Evolutionary conservation across 1,140 invertebrate species (phyloP), one percentile per base, ranked within the genome.

Genomic region (Tetragnatha versicolor): DNA sequence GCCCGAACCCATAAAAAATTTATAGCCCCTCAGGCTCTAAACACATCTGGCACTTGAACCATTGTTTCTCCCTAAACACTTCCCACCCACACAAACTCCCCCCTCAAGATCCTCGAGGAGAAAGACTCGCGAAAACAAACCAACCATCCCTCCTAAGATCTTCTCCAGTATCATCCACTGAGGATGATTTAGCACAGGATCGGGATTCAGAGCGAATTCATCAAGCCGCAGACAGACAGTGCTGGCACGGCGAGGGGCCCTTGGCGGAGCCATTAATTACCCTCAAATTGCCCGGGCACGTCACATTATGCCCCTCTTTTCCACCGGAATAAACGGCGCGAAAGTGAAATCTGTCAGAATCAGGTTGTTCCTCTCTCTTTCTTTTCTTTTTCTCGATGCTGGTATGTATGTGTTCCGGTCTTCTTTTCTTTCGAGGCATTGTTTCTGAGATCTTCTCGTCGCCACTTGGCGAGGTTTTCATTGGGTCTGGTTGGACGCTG

Each of bases 261-360:
- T 17, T n/a, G 31, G 2, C 22, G 69, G 51, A 58, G 45, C 60
- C 69, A 72, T 72, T 72, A 72, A 72, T 72, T 72, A 72, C 47
- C 31, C 53, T n/a, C 33, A 72, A 72, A 72, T 72, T 72, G 60
- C 69, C 53, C 37, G 69, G 69, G 53, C 69, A 72, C 60, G 69
- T 72, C 69, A 72, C 69, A 72, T 72, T 72, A 72, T 72, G 55
- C 69, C 45, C 25, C n/a, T n/a, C n/a, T n/a, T n/a, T n/a, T n/a
- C n/a, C n/a, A n/a, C n/a, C 25, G 69, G 45, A 72, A 72, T 72
- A 72, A 72, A 58, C 51, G 51, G 47, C 25, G 42, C 27, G 33
- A 53, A 69, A 37, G 45, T 27, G 66, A 69, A 53, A 69, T 69
- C 66, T 69, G 66, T 69, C 66, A 69, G 27, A 69, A 53, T 69